A percentile compares a stretch with the other conserved stretches of the same genome.
These are phyloP conservation scores for Homarus gammarus DNA, from an alignment of 2,888 invertebrate species.

Conservation along the genomic window DNA sequence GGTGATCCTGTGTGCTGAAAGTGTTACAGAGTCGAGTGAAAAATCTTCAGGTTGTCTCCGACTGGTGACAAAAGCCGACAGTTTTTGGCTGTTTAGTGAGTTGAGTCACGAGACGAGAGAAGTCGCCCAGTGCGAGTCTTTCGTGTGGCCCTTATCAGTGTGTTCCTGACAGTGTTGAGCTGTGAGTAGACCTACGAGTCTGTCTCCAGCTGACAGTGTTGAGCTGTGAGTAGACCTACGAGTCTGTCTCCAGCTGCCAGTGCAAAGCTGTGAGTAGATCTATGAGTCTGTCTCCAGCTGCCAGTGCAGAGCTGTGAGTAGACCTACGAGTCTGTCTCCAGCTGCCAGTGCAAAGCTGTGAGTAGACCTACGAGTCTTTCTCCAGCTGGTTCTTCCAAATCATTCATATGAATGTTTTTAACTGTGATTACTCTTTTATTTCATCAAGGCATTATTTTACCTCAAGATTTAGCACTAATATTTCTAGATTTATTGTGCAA, in stretches of 20 bases:
- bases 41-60: constrained; percentile 28
- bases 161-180: neutral
- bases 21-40: constrained; percentile 39
- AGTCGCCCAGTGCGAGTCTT: constrained; percentile 20
- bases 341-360: too few species aligned
- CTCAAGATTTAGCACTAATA: too few species aligned
- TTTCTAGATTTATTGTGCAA: too few species aligned
- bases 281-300: too few species aligned
- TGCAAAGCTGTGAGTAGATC: neutral
- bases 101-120: constrained; percentile 14
- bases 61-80: constrained; percentile 17
- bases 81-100: constrained; percentile 16
- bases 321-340: constrained; percentile 2
- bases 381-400: too few species aligned
- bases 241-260: neutral
- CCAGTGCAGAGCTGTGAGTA: neutral
- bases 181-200: neutral
- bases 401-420: too few species aligned
- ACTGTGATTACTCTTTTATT: too few species aligned
- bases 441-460: too few species aligned
- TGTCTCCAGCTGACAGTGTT: neutral
- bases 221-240: neutral
- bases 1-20: neutral
- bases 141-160: constrained; percentile 7
- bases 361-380: too few species aligned